phyloP scores from a whole-genome alignment of 2,113 vertebrate genomes.

The Abramis brama region DNA sequence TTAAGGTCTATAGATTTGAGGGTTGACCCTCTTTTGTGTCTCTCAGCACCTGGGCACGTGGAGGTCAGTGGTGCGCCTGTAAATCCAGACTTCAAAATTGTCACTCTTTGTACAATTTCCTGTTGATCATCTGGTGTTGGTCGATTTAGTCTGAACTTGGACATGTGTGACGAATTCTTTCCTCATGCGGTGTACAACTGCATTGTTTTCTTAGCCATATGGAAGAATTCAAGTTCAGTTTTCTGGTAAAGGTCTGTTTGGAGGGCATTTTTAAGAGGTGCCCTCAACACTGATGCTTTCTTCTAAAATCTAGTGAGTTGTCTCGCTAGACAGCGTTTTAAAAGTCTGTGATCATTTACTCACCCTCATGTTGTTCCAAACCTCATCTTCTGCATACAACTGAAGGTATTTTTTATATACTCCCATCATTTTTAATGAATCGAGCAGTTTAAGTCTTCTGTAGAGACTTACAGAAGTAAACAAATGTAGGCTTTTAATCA shows the following conservation, averaged over 20 bases:
- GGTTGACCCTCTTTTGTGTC: background rate
- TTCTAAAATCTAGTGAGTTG: background rate
- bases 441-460: background rate
- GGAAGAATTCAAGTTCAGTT: conserved; percentile 6
- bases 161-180: conserved; percentile 45
- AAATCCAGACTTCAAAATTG: conserved; percentile 29
- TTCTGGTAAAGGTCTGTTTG: background rate
- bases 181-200: conserved; percentile 7
- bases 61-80: conserved; percentile 17
- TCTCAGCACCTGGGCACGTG: background rate
- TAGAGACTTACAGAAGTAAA: background rate
- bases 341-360: background rate
- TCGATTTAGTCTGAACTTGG: background rate
- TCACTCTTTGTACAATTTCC: conserved; percentile 29
- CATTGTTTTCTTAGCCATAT: conserved; percentile 32
- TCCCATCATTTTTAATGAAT: no score
- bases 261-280: background rate
- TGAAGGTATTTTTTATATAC: background rate
- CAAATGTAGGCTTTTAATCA: background rate
- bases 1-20: background rate
- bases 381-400: background rate
- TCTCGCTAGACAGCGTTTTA: background rate
- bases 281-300: background rate
- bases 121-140: conserved; percentile 13
- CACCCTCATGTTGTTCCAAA: background rate